Evolutionary conservation across 2,113 vertebrate genomes (phyloP).

Genomic region (Suricata suricatta): DNA sequence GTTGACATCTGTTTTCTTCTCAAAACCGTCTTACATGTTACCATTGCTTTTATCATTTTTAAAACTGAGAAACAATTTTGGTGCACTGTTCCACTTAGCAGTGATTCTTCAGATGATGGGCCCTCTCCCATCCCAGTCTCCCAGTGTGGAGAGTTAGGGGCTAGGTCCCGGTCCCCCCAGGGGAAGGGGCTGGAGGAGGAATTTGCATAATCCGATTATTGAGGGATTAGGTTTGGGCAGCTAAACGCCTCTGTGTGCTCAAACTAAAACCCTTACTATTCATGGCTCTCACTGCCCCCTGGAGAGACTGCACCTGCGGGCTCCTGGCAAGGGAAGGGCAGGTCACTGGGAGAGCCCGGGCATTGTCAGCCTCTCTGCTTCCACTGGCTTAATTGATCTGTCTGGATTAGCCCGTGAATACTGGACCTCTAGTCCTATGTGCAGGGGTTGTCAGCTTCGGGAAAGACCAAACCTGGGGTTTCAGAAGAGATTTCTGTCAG

Average conservation of each 20-base stretch:
- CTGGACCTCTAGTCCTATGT: slow-evolving; percentile 73
- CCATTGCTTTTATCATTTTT: not conserved
- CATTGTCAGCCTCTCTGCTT: slow-evolving; percentile 51
- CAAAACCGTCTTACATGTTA: not conserved
- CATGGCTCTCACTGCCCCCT: slow-evolving; percentile 90
- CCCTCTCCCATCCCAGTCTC: slow-evolving; percentile 63
- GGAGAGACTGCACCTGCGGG: slow-evolving; percentile 94
- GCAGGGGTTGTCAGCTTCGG: slow-evolving; percentile 76
- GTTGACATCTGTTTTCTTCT: not conserved
- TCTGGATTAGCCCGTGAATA: slow-evolving; percentile 82
- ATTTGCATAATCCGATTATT: slow-evolving; percentile 99
- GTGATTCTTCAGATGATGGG: not conserved
- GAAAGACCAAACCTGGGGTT: slow-evolving; percentile 58
- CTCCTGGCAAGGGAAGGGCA: slow-evolving; percentile 72
- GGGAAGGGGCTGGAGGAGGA: slow-evolving; percentile 89
- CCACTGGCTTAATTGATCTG: slow-evolving; percentile 85
- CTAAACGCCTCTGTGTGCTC: slow-evolving; percentile 93
- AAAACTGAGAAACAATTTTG: not conserved
- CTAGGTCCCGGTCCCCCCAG: not conserved
- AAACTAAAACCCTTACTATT: slow-evolving; percentile 94
- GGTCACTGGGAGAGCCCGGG: not conserved
- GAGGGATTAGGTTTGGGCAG: slow-evolving; percentile 92
- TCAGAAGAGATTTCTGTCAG: slow-evolving; percentile 2
- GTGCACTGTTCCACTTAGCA: not conserved
- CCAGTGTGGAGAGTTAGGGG: slow-evolving; percentile 74